Evolutionary conservation across 2,888 invertebrate species (phyloP), one percentile per base, ranked within the genome.

Genomic region (Aleiodes testaceus): DNA sequence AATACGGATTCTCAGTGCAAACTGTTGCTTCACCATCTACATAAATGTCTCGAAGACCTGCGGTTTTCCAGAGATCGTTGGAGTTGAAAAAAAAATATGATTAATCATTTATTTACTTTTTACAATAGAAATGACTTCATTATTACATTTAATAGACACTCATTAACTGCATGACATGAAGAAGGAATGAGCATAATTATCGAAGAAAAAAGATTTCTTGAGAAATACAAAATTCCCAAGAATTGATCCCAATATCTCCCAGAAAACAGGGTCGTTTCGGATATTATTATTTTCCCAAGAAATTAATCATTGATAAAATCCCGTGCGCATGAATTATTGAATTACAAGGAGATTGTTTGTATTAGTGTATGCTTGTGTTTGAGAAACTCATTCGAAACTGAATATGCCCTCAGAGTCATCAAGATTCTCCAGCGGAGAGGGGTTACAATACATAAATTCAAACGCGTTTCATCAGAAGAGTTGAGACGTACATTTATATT

Each of bases 371-470:
- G 12, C 14, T 36, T n/a, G 55, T 50, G 14, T 30, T 14, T 44
- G 66, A 49, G 61, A 50, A 66, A 63, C 44, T 45, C 22, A 63
- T 47, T 59, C 26, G 36, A 50, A 52, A 52, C 30, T 50, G 72
- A 75, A 72, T 72, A 76, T 77, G 74, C 74, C 74, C 75, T 75
- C 74, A 71, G 71, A 76, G 77, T 78, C 75, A 76, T 49, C 20
- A 12, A 20, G 42, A 65, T 53, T 16, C 49, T 12, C 42, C 12
- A 44, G 9, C 44, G 74, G 74, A 77, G 80, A 77, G 79, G 78
- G 76, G 72, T 67, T 66, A 75, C 73, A 74, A 78, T 53, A 61
- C 42, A 71, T 81, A 81, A 79, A 75, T 74, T 67, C 69, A 76
- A 75, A 74, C 73, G 70, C 69, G 59, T 65, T 20, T 66, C 69